Percentiles rank a stretch among this genome's conserved stretches.
Evolutionary conservation across 1,140 invertebrate genomes (phyloP).

Genomic region (Orchestia grillus): DNA sequence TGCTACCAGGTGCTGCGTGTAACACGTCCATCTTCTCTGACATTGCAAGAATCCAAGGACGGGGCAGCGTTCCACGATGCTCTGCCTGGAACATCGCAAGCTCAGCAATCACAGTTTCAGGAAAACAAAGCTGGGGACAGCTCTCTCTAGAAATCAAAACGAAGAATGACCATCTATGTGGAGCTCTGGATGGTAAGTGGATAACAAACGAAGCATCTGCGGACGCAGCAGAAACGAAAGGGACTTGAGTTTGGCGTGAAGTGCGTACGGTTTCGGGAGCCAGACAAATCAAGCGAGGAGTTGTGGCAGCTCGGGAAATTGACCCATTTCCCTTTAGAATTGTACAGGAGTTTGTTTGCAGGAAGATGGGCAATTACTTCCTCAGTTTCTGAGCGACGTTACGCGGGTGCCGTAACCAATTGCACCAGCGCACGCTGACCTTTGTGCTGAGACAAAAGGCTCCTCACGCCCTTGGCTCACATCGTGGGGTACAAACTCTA

Average conservation of each 20-base stretch:
- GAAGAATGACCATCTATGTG: neutral
- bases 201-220: neutral
- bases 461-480: neutral
- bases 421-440: neutral
- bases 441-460: neutral
- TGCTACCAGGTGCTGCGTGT: neutral
- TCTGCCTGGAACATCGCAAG: neutral
- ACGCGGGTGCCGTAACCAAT: neutral
- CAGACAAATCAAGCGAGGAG: slow-evolving; percentile 37
- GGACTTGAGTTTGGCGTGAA: neutral
- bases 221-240: neutral
- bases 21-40: neutral
- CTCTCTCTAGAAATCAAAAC: neutral
- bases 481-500: neutral
- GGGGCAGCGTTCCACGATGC: neutral
- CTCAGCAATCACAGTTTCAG: neutral
- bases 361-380: slow-evolving; percentile 49
- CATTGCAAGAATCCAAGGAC: neutral
- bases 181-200: neutral
- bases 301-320: slow-evolving; percentile 33
- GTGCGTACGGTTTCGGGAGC: slow-evolving; percentile 12
- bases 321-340: slow-evolving; percentile 33
- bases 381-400: slow-evolving; percentile 29
- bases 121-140: neutral
- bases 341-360: slow-evolving; percentile 48